Conservation (phyloP, 2,888 invertebrate species). For the Branchellion lobata region DNA sequence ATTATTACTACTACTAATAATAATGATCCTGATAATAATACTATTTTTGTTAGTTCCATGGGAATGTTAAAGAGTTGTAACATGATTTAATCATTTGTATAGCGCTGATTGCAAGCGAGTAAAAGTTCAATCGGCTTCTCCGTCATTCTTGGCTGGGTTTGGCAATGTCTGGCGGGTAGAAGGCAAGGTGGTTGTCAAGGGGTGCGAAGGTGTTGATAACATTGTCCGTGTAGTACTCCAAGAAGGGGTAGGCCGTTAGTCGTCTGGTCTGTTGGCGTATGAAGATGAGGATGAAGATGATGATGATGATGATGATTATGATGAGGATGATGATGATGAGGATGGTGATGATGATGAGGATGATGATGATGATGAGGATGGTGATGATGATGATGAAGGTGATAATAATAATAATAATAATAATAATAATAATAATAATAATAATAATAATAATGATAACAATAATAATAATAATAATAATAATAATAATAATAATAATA, state of each 20-base stretch:
- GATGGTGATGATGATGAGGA: constrained; percentile 39
- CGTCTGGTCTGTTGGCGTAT: constrained; percentile 58
- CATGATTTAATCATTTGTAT: too few relatives aligned
- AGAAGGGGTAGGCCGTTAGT: constrained; percentile 63
- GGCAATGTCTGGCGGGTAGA: constrained; percentile 63
- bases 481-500: constrained; percentile 38
- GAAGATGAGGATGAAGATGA: constrained; percentile 14
- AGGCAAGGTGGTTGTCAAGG: constrained; percentile 63
- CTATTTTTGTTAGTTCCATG: too few relatives aligned
- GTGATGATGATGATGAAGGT: constrained; percentile 38
- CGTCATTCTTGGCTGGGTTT: too few relatives aligned
- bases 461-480: constrained; percentile 38
- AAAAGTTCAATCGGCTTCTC: too few relatives aligned
- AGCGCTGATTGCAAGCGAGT: too few relatives aligned
- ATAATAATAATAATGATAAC: constrained; percentile 38
- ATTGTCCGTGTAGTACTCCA: constrained; percentile 63
- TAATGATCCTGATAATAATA: too few relatives aligned
- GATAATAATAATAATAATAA: constrained; percentile 35
- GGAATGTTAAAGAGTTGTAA: too few relatives aligned
- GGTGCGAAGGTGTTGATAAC: constrained; percentile 63
- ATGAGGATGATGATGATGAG: too few relatives aligned
- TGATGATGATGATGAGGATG: constrained; percentile 38
- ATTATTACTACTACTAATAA: too few relatives aligned
- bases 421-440: constrained; percentile 38
- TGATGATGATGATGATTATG: constrained; percentile 38